These are phyloP conservation scores for Sylvietta virens DNA, from an alignment of 2,113 vertebrate genomes.

Conservation along the genomic window DNA sequence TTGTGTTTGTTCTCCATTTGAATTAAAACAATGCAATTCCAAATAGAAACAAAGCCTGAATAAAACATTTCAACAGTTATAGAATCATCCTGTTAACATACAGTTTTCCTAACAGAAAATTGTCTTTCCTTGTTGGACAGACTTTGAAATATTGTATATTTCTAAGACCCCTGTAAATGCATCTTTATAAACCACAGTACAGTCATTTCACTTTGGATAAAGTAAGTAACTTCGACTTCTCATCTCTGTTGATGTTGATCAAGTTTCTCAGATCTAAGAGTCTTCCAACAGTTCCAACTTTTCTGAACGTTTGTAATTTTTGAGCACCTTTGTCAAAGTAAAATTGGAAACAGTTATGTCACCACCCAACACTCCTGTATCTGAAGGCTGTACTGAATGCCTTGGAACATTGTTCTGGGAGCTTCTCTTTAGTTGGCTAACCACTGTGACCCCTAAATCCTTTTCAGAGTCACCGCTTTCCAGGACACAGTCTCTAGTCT, in stretches of 20 bases:
- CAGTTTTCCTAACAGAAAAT: background rate
- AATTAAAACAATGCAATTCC: background rate
- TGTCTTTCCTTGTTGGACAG: background rate
- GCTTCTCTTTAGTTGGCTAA: slow-evolving; percentile 13
- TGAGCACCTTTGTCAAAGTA: background rate
- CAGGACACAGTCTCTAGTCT: slow-evolving; percentile 42
- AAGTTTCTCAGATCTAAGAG: background rate
- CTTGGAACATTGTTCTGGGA: background rate
- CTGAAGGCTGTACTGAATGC: background rate
- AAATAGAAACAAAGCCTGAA: background rate
- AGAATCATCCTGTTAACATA: background rate
- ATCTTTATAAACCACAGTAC: background rate
- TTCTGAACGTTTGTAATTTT: background rate
- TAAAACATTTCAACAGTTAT: background rate
- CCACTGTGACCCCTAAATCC: slow-evolving; percentile 42
- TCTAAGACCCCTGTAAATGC: background rate
- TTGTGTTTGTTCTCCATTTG: background rate
- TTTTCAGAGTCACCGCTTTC: slow-evolving; percentile 47
- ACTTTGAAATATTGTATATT: background rate
- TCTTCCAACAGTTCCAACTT: background rate
- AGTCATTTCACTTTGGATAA: background rate
- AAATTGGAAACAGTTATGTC: background rate
- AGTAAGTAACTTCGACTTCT: background rate
- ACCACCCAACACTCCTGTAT: background rate
- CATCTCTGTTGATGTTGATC: background rate